phyloP scores from a whole-genome alignment of 1,140 invertebrate species.

The Apis cerana region DNA sequence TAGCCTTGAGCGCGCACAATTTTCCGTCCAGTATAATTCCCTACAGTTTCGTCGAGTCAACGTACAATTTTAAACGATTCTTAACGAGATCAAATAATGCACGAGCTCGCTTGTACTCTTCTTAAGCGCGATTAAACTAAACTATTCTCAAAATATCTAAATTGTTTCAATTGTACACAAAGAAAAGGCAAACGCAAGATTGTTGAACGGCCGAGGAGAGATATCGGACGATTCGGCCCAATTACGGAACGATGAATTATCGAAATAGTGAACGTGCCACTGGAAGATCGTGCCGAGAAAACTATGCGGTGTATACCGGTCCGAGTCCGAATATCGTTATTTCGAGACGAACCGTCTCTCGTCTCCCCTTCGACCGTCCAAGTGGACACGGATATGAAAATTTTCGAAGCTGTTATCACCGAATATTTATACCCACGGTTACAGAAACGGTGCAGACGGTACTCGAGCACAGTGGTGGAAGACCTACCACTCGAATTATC shows the following conservation, averaged over 20 bases:
- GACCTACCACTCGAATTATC: conserved; percentile 55
- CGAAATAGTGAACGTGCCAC: not conserved
- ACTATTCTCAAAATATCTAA: no score
- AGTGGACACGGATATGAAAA: not conserved
- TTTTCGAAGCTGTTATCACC: not conserved
- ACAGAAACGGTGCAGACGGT: conserved; percentile 22
- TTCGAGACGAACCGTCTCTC: not conserved
- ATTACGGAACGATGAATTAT: not conserved
- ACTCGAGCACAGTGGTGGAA: conserved; percentile 32
- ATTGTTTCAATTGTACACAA: no score
- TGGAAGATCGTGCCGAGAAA: not conserved
- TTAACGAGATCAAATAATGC: not conserved
- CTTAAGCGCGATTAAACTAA: no score
- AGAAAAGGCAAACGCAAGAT: no score
- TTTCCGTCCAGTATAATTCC: not conserved
- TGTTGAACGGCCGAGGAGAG: not conserved
- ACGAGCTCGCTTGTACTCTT: no score
- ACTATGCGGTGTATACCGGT: not conserved
- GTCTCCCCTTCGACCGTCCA: not conserved
- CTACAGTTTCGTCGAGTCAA: not conserved
- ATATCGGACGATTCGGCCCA: not conserved
- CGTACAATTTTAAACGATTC: not conserved
- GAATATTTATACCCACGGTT: conserved; percentile 21
- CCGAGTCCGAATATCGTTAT: not conserved
- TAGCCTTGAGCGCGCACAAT: not conserved